Evolutionary conservation across 2,797 vertebrate genomes (phyloP), one percentile per base, ranked within the genome.

Genomic region (Leucoraja ocellata): DNA sequence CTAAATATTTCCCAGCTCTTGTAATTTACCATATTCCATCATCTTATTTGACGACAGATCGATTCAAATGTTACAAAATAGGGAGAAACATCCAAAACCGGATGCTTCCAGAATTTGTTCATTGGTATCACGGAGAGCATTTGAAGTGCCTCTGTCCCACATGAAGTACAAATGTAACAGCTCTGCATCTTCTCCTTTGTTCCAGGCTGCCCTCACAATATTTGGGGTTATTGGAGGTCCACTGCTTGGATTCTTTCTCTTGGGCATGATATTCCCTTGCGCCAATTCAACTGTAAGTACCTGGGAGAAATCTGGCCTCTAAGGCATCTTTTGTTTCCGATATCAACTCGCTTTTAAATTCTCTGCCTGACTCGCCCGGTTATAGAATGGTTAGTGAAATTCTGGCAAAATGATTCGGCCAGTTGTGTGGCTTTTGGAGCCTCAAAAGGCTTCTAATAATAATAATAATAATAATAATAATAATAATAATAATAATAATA

Each of bases 191-290:
- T 92, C 14, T 58, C 68, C 25, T 92, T 10, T 73, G 58, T 76
- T 76, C 18, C 90, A 92, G 90, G 90, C 90, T n/a, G 39, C 90
- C 25, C 71, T 92, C 90, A 92, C 90, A 46, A 92, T 92, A 7
- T 92, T 92, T 76, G 90, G 90, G 25, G 18, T 92, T n/a, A 0
- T 76, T 58, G 90, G 90, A 16, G 90, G 90, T 46, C 90, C 90
- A 54, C 71, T 92, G 36, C 90, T 92, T 2, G 90, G 71, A 28
- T 46, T 92, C 10, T 92, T 92, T 13, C 21, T 92, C 10, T n/a
- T 92, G 3, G 90, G 90, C 39, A 92, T 92, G 90, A 54, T 92
- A 74, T 46, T 92, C 21, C 90, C 90, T 14, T 92, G 90, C 1
- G 90, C 65, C 14, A 92, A 28, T 92, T 58, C 90, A 28, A 54